Evolutionary conservation across 2,888 invertebrate species (phyloP).

Genomic region (Plusia festucae): DNA sequence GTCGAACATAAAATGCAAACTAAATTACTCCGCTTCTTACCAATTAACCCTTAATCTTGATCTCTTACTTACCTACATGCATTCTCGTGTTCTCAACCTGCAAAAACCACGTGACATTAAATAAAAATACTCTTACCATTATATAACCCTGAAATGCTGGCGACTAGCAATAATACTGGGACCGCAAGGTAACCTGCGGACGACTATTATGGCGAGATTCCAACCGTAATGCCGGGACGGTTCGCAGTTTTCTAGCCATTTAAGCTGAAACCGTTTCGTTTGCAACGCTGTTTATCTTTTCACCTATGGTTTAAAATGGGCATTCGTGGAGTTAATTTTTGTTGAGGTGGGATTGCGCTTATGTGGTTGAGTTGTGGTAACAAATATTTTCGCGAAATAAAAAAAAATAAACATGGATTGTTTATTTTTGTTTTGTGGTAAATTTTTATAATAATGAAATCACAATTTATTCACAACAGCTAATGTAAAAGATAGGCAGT

Average conservation of each 20-base stretch:
- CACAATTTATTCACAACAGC: too few species aligned
- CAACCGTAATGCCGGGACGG: slow-evolving; percentile 51
- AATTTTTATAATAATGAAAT: too few species aligned
- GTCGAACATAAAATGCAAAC: too few species aligned
- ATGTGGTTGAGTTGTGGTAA: neutral
- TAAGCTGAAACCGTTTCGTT: slow-evolving; percentile 35
- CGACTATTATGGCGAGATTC: slow-evolving; percentile 55
- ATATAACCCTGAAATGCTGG: slow-evolving; percentile 48
- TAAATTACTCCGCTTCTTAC: neutral
- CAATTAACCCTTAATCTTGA: neutral
- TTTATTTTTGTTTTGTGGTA: too few species aligned
- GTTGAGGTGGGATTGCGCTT: slow-evolving; percentile 9
- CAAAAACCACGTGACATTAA: slow-evolving; percentile 9
- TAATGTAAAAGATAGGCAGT: too few species aligned
- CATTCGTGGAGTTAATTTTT: slow-evolving; percentile 26
- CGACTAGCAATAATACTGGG: slow-evolving; percentile 44
- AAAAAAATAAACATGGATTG: too few species aligned
- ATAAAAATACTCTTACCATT: slow-evolving; percentile 45
- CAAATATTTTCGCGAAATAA: neutral
- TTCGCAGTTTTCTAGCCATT: slow-evolving; percentile 49
- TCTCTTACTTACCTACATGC: neutral
- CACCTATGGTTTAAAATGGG: slow-evolving; percentile 40
- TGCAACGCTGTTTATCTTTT: slow-evolving; percentile 32
- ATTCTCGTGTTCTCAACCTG: neutral
- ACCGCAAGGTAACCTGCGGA: slow-evolving; percentile 43